These are phyloP conservation scores for Lordiphosa clarofinis DNA, from an alignment of 1,140 invertebrate genomes.

Conservation along the genomic window DNA sequence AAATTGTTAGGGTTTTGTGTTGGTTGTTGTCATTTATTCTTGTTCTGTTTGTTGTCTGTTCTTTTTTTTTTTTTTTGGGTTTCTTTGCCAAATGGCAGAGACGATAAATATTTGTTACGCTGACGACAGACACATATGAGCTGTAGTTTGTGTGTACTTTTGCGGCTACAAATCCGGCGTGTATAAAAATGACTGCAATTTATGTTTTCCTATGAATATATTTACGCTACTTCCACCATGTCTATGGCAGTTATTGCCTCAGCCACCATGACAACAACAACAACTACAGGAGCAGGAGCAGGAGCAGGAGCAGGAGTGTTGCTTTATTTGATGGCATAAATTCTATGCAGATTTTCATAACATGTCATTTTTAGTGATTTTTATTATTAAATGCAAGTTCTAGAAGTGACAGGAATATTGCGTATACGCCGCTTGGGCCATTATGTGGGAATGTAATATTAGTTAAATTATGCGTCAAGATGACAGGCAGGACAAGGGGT, in stretches of 20 bases:
- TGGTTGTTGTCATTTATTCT: conserved; percentile 66
- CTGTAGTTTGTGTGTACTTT: conserved; percentile 37
- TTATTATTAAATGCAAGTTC: conserved; percentile 72
- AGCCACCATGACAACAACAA: conserved; percentile 1
- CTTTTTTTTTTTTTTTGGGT: no score
- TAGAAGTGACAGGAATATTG: conserved; percentile 67
- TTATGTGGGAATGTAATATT: conserved; percentile 57
- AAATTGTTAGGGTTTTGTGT: conserved; percentile 1
- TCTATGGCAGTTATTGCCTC: conserved; percentile 11
- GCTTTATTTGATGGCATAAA: conserved; percentile 70
- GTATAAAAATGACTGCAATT: conserved; percentile 78
- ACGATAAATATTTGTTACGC: conserved; percentile 77
- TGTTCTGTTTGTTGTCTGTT: conserved; percentile 50
- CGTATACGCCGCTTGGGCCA: conserved; percentile 58
- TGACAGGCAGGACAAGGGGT: conserved; percentile 70
- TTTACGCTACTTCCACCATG: conserved; percentile 26
- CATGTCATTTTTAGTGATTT: conserved; percentile 70
- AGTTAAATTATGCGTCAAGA: conserved; percentile 33
- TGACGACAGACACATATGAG: conserved; percentile 38
- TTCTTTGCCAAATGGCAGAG: conserved; percentile 49
- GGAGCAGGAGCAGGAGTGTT: conserved; percentile 11
- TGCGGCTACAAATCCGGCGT: conserved; percentile 70
- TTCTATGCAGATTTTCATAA: conserved; percentile 67
- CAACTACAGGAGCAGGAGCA: no score
- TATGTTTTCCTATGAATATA: conserved; percentile 78